phyloP scores from a whole-genome alignment of 1,140 invertebrate species.

The Drosophila sproati region DNA sequence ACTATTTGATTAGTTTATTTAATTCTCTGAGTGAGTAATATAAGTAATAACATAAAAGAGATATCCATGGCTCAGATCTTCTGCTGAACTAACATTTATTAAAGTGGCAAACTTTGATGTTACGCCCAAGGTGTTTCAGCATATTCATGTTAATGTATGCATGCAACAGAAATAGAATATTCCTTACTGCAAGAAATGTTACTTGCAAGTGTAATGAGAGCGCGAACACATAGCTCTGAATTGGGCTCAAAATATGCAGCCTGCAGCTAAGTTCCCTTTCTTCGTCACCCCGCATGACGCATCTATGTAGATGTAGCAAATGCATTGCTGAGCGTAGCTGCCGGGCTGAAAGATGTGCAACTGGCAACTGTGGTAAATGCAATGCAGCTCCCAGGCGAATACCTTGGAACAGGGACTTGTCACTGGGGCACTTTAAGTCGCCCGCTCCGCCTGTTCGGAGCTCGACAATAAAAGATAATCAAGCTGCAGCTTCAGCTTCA shows the following conservation, averaged over 20 bases:
- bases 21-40: no score
- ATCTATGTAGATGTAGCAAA: conserved; percentile 13
- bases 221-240: conserved; percentile 22
- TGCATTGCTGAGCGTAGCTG: background rate
- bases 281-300: background rate
- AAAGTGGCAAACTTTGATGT: background rate
- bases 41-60: background rate
- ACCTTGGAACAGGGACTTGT: conserved; percentile 46
- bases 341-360: conserved; percentile 12
- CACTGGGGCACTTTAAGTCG: conserved; percentile 39
- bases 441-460: conserved; percentile 24
- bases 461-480: conserved; percentile 72
- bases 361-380: conserved; percentile 45
- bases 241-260: conserved; percentile 27
- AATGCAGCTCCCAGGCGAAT: conserved; percentile 56
- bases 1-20: background rate
- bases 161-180: conserved; percentile 5
- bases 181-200: conserved; percentile 25
- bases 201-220: conserved; percentile 66
- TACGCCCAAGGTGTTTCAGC: conserved; percentile 6
- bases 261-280: background rate
- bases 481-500: conserved; percentile 41
- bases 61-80: background rate
- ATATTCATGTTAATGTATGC: conserved; percentile 24
- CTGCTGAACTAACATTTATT: background rate